These are phyloP conservation scores for Paraescarpia echinospica DNA, from an alignment of 1,140 invertebrate genomes.

Conservation along the genomic window DNA sequence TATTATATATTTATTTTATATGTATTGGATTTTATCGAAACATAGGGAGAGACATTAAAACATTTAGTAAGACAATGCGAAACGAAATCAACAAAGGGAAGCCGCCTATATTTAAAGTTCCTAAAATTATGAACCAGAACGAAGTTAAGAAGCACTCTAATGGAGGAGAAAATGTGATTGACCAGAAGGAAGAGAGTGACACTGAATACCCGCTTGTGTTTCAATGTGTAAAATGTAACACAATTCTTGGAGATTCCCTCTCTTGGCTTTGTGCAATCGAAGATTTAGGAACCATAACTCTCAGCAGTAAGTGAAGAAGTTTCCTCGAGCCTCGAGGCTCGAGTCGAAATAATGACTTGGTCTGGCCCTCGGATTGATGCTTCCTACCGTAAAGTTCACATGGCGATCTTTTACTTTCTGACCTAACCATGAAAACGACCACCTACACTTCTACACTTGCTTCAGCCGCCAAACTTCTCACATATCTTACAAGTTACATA, in stretches of 20 bases:
- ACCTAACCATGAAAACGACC: too few species aligned
- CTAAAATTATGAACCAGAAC: neutral
- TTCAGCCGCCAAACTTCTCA: too few species aligned
- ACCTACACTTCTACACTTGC: too few species aligned
- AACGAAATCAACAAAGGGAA: neutral
- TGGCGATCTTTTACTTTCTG: too few species aligned
- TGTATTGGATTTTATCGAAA: neutral
- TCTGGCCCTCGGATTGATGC: too few species aligned
- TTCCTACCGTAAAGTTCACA: neutral
- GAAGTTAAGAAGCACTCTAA: neutral
- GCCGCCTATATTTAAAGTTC: neutral
- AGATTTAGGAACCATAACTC: neutral
- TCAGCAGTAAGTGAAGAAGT: neutral
- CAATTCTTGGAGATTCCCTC: neutral
- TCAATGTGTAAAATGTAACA: neutral
- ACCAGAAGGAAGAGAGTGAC: neutral
- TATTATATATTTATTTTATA: neutral
- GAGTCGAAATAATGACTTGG: too few species aligned
- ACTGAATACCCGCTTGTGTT: neutral
- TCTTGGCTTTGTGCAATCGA: slow-evolving; percentile 4
- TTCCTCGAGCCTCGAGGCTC: neutral
- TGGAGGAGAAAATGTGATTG: neutral
- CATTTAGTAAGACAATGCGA: neutral
- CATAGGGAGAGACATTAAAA: neutral
- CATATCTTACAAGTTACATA: too few species aligned